Base-by-base conservation (phyloP, 2,113 vertebrate genomes). In the Alethe castanea region DNA sequence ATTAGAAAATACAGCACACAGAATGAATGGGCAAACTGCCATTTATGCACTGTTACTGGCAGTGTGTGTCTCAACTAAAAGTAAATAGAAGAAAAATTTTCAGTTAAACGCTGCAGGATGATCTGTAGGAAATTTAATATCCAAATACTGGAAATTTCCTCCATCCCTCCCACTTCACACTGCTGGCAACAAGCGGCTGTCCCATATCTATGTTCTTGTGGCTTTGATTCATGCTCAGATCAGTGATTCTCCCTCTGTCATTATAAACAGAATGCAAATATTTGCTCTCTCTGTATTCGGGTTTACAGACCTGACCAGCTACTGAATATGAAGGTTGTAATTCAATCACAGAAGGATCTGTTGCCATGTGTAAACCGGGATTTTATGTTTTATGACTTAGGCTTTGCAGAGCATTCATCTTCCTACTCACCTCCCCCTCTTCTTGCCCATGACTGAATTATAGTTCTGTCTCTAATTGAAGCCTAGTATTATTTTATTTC, bases 261-360 rank as follows among this genome's bases (percentile, higher is more conserved):
- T 94, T 96, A 95, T 92, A 88, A 26, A 11, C 90, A 88, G 83
- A 95, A 97, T 96, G 95, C 97, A 97, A 97, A 97, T 97, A 97
- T 97, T 98, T 98, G 95, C 85, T 96, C 97, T 97, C 94, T 94
- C 97, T 97, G 86, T 96, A 95, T 97, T 93, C 95, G 97, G 96
- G 97, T 96, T 96, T 96, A 94, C 83, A 83, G 94, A 90, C 79
- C 93, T 94, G 81, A 94, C 86, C 94, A 88, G 71, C 95, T 91
- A 88, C 69, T 95, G 88, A 94, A 81, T 86, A 83, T 19, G 86
- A 93, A 93, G 74, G 56, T 81, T 96, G 94, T 96, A 76, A 96
- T 89, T 93, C 80, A 47, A 79, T 81, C 74, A 96, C 35, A 88
- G 80, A 91, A 84, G 67, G 88, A 87, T 93, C 93, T 77, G 71